phyloP scores from a whole-genome alignment of 1,140 invertebrate genomes.

The Diabrotica undecimpunctata region DNA sequence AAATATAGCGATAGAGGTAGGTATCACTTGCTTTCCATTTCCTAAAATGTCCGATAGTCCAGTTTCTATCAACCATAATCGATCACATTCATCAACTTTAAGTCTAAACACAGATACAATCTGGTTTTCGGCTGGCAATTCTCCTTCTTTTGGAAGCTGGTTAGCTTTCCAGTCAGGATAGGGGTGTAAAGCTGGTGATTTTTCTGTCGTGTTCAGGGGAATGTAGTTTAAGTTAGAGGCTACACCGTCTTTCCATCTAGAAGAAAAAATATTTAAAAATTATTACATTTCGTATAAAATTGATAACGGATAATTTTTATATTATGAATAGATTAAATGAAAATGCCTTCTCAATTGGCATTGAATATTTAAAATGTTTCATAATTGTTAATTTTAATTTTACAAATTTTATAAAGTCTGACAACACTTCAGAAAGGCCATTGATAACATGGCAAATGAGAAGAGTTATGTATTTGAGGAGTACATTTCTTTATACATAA shows the following conservation, averaged over 20 bases:
- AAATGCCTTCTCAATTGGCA: too few relatives aligned
- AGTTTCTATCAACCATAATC: constrained; percentile 72
- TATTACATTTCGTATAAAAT: too few relatives aligned
- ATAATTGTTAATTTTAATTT: too few relatives aligned
- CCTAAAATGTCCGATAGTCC: constrained; percentile 70
- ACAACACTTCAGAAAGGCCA: too few relatives aligned
- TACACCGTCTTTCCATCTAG: constrained; percentile 69
- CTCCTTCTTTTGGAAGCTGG: constrained; percentile 48
- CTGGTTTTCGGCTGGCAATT: constrained; percentile 40
- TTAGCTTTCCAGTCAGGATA: constrained; percentile 68
- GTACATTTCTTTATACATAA: too few relatives aligned
- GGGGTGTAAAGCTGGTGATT: constrained; percentile 61
- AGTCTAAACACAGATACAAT: constrained; percentile 55
- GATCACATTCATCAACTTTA: constrained; percentile 65
- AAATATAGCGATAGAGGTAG: constrained; percentile 65
- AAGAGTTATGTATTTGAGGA: too few relatives aligned
- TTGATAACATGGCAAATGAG: too few relatives aligned
- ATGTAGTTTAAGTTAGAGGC: constrained; percentile 69
- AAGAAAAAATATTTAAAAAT: neutral
- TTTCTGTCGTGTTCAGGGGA: constrained; percentile 51
- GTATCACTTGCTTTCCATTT: constrained; percentile 56
- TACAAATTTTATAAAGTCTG: too few relatives aligned
- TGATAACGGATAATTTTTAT: too few relatives aligned
- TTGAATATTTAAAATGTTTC: too few relatives aligned
- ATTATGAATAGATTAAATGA: too few relatives aligned